Evolutionary conservation across 2,888 invertebrate species (phyloP), one percentile per base, ranked within the genome.

Genomic region (Dryocosmus kuriphilus): DNA sequence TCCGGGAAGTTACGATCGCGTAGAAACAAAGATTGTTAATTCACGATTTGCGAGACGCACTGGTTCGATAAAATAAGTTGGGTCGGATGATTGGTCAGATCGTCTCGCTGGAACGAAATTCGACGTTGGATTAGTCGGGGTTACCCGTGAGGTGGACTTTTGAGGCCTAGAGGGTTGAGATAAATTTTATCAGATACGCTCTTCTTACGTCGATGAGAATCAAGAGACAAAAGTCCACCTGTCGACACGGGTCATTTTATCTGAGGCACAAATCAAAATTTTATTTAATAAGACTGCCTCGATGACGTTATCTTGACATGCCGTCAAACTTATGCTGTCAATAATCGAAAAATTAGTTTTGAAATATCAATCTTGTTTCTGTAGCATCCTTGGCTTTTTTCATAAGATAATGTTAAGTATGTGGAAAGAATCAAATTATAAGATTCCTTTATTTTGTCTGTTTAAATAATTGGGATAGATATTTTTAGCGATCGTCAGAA

Each of bases 261-360:
- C 83, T 76, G 55, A 8, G 32, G 61, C 65, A 71, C 77, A 75
- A 82, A 85, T 83, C 84, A 73, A 65, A 46, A 80, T 80, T 84
- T 84, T 83, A 85, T 87, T 87, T 84, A 87, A 86, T 86, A 85
- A 85, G 86, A 86, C 82, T 85, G 79, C 81, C 83, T 75, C 65
- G 80, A 86, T 85, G 87, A 88, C 85, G 86, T 80, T 83, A 82
- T 81, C 84, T 78, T 82, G 86, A 86, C 84, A 82, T 78, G 79
- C 83, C 14, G n/a, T 38, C 38, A 38, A 38, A 38, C n/a, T n/a
- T n/a, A n/a, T n/a, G n/a, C n/a, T n/a, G n/a, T n/a, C n/a, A n/a
- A n/a, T n/a, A n/a, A n/a, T n/a, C n/a, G n/a, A n/a, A n/a, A n/a
- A n/a, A n/a, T n/a, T n/a, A n/a, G n/a, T n/a, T n/a, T n/a, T n/a